Evolutionary conservation across 2,888 invertebrate species (phyloP), one percentile per base, ranked within the genome.

Genomic region (Eugnorisma glareosa): DNA sequence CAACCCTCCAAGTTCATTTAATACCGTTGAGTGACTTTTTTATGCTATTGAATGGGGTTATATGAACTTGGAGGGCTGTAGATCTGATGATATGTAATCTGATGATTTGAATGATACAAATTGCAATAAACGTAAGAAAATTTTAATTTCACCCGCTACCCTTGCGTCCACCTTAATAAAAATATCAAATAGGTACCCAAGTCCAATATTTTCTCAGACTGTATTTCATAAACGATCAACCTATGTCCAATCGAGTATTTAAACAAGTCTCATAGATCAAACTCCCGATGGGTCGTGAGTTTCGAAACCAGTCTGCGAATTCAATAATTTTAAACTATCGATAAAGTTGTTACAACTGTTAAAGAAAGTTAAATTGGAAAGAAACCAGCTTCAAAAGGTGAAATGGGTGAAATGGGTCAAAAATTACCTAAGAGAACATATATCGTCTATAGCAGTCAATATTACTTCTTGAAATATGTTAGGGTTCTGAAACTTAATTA

Each of bases 291-390:
- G 18, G 35, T 54, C 13, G 15, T 61, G 51, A 70, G 40, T 82
- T 43, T 43, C 8, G n/a, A 70, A 63, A 45, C 31, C 31, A 45
- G 43, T 71, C 67, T 13, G 35, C 28, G 10, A 79, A 71, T 74
- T 66, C 59, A 75, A 77, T 78, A 48, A 83, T 70, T 83, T 59
- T 70, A 48, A 67, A 72, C 63, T 84, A 78, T 77, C 66, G 48
- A 51, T 70, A 71, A 85, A 85, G 76, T 85, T 77, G 28, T 57
- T 67, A 74, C 64, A 43, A 64, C 73, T 73, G 28, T 72, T 67
- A 72, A 82, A 74, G 68, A 79, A 85, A 77, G 66, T 72, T 81
- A 59, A 84, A 85, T 83, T 82, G 75, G 75, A 79, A 77, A 67
- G 48, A 73, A 64, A 79, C 66, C 31, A 67, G 73, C 75, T 13